These are phyloP conservation scores for Marmota monax DNA, from an alignment of 2,113 vertebrate species.

Conservation along the genomic window DNA sequence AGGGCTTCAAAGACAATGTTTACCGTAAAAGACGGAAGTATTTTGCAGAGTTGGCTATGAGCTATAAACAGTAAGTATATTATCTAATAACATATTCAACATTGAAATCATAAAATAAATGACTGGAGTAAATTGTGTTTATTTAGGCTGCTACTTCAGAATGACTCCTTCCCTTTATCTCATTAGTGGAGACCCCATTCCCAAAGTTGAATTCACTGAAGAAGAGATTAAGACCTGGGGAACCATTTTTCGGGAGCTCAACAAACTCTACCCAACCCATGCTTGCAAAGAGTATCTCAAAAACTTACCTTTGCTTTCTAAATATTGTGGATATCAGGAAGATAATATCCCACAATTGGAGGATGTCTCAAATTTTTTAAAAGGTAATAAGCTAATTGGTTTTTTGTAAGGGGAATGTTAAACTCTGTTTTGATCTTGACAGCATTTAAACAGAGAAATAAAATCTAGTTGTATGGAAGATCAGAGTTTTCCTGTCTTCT, in stretches of 20 bases:
- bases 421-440: not conserved
- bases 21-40: constrained; percentile 98
- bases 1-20: constrained; percentile 99
- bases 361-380: constrained; percentile 97
- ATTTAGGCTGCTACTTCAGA: constrained; percentile 67
- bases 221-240: constrained; percentile 99
- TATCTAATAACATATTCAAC: constrained; percentile 32
- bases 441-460: constrained; percentile 14
- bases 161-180: constrained; percentile 28
- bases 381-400: constrained; percentile 86
- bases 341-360: constrained; percentile 99
- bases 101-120: constrained; percentile 57
- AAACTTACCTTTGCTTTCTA: constrained; percentile 96
- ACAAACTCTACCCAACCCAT: constrained; percentile 95
- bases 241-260: constrained; percentile 96
- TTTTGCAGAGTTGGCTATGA: constrained; percentile 98
- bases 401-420: not conserved
- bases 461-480: not conserved
- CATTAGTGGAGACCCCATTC: constrained; percentile 94
- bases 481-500: not conserved
- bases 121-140: not conserved
- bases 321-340: constrained; percentile 95
- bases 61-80: constrained; percentile 94
- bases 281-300: constrained; percentile 98
- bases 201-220: constrained; percentile 95